Conservation (phyloP, 1,140 invertebrate genomes). For the Doryteuthis pealeii region DNA sequence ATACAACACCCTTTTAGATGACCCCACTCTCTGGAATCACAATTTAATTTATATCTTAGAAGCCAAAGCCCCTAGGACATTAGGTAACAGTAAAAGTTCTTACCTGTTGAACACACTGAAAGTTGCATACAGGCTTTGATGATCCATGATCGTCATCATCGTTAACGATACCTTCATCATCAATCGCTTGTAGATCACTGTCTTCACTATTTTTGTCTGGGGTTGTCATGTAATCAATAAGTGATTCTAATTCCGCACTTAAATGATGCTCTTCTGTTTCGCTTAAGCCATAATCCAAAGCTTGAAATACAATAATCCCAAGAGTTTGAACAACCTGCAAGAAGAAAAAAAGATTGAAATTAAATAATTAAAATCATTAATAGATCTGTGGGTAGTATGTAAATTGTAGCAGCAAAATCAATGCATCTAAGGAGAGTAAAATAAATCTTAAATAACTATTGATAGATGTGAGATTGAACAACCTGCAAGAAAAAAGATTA, state of each 20-base stretch:
- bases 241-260: conserved; percentile 78
- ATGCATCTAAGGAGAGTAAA: too few species aligned
- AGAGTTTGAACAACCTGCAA: conserved; percentile 78
- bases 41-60: too few species aligned
- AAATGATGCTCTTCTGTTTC: conserved; percentile 83
- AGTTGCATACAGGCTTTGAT: conserved; percentile 38
- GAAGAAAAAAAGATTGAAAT: conserved; percentile 1
- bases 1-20: too few species aligned
- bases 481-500: too few species aligned
- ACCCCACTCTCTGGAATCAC: too few species aligned
- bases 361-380: too few species aligned
- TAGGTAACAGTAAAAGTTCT: neutral
- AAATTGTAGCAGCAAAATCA: too few species aligned
- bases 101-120: conserved; percentile 55
- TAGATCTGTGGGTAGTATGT: too few species aligned
- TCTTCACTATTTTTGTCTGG: conserved; percentile 34
- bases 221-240: conserved; percentile 81
- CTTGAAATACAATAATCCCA: conserved; percentile 80
- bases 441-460: too few species aligned
- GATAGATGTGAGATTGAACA: too few species aligned
- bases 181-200: conserved; percentile 35
- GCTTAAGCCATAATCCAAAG: conserved; percentile 82
- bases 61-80: too few species aligned
- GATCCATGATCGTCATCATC: conserved; percentile 36
- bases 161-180: conserved; percentile 55